Evolutionary conservation across 2,888 invertebrate genomes (phyloP).

Genomic region (Hedya salicella): DNA sequence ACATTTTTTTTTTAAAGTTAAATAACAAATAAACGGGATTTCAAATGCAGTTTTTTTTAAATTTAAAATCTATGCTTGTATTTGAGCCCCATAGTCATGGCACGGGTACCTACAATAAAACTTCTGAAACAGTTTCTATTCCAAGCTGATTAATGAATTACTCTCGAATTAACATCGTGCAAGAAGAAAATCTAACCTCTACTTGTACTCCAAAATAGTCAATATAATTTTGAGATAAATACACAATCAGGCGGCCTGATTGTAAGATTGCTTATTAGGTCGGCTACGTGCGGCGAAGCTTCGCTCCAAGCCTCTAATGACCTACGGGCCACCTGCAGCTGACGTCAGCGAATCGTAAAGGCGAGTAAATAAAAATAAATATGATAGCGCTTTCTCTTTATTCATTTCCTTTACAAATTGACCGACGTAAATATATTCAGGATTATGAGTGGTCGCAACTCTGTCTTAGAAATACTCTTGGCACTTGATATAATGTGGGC

Average conservation of each 20-base stretch:
- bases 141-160: no score
- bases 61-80: no score
- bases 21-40: no score
- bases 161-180: no score
- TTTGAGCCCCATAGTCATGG: no score
- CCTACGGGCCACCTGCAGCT: slow-evolving; percentile 68
- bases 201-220: background rate
- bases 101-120: no score
- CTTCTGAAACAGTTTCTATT: no score
- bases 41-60: no score
- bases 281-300: slow-evolving; percentile 42
- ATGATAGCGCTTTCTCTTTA: slow-evolving; percentile 48
- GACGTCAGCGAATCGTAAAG: slow-evolving; percentile 67
- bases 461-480: background rate
- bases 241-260: slow-evolving; percentile 26
- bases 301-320: slow-evolving; percentile 63
- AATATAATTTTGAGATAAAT: slow-evolving; percentile 26
- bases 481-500: no score
- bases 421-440: background rate
- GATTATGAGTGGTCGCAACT: background rate
- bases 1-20: no score
- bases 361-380: slow-evolving; percentile 64
- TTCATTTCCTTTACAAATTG: slow-evolving; percentile 16
- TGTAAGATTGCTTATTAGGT: slow-evolving; percentile 36
- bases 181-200: background rate